Conservation (phyloP, 2,113 vertebrate species). For the human (Homo sapiens) region GRCh38 chr7:132422001-132422500, state of each 20-base stretch:
- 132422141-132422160: neutral
- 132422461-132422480: neutral
- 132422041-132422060: neutral
- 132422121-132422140: neutral
- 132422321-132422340: neutral
- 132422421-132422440: neutral
- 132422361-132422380: neutral
- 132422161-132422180: neutral
- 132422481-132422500: neutral
- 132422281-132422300: neutral
- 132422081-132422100: neutral
- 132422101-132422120: neutral
- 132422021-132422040: neutral
- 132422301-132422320: neutral
- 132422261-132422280: neutral
- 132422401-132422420: neutral
- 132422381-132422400: neutral
- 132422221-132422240: neutral
- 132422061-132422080: constrained; percentile 20
- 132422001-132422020: constrained; percentile 25
- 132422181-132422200: neutral
- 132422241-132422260: neutral
- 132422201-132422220: neutral
- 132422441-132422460: neutral
- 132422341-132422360: neutral